A percentile compares a stretch with the other conserved stretches of the same genome.
Conservation (phyloP, 2,113 vertebrate species). For the Lynx canadensis region DNA sequence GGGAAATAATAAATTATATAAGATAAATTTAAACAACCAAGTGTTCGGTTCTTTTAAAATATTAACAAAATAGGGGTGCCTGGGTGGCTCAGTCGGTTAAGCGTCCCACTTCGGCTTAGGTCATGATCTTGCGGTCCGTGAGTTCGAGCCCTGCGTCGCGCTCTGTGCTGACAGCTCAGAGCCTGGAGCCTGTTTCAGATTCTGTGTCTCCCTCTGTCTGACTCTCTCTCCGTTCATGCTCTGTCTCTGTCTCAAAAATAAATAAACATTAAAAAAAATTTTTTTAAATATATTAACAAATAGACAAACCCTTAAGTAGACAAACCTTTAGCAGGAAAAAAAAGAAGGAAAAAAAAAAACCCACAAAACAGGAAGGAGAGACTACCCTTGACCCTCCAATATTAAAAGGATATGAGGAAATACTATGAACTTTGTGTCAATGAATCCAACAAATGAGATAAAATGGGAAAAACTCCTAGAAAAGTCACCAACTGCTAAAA, state of each 20-base stretch:
- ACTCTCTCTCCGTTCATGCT: too few species aligned
- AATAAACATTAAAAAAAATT: too few species aligned
- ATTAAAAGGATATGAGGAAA: neutral
- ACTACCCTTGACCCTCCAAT: neutral
- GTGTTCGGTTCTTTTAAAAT: neutral
- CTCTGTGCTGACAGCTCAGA: too few species aligned
- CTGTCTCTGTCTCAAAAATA: too few species aligned
- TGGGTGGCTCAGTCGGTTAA: too few species aligned
- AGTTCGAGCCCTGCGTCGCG: too few species aligned
- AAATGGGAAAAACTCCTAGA: neutral
- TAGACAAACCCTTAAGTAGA: neutral
- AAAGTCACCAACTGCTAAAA: neutral
- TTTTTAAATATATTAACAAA: neutral
- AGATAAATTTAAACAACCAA: neutral
- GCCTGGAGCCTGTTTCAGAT: too few species aligned
- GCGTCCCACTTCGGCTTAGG: fast-evolving
- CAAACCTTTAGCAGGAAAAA: neutral
- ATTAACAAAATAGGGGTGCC: neutral
- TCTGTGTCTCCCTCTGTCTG: too few species aligned
- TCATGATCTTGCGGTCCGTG: too few species aligned
- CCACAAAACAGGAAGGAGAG: neutral
- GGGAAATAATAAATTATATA: neutral
- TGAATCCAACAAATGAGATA: neutral
- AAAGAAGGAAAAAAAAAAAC: neutral
- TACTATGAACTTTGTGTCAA: neutral